phyloP scores from a whole-genome alignment of 2,888 invertebrate genomes.

The Aleiodes testaceus region DNA sequence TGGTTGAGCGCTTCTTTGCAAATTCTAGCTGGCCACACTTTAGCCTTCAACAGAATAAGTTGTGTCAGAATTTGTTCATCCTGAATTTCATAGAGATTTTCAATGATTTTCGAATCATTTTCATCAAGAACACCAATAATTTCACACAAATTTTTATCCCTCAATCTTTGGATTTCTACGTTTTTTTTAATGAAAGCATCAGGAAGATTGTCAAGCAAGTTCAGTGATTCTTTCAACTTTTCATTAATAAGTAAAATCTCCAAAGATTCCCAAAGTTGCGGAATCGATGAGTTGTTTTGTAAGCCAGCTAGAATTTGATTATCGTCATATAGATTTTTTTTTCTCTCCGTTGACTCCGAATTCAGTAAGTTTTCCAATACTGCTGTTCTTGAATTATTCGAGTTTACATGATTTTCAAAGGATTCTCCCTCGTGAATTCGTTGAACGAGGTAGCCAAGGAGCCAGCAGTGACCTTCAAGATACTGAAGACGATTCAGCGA shows the following conservation, averaged over 20 bases:
- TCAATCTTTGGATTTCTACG: conserved; percentile 75
- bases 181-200: conserved; percentile 75
- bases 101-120: conserved; percentile 50
- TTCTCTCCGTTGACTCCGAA: conserved; percentile 75
- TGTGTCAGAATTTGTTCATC: conserved; percentile 61
- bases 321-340: conserved; percentile 76
- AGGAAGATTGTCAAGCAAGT: conserved; percentile 76
- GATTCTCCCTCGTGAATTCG: conserved; percentile 75
- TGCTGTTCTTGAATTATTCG: conserved; percentile 75
- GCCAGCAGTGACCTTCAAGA: conserved; percentile 80
- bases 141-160: conserved; percentile 77
- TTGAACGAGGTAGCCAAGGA: conserved; percentile 80
- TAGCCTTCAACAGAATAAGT: conserved; percentile 62
- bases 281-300: conserved; percentile 75
- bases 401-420: conserved; percentile 65
- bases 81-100: conserved; percentile 63
- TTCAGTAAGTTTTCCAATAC: conserved; percentile 78
- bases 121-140: conserved; percentile 74
- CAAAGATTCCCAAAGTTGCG: conserved; percentile 75
- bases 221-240: conserved; percentile 70
- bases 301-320: conserved; percentile 78
- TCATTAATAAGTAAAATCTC: conserved; percentile 73
- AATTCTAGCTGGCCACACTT: conserved; percentile 63
- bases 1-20: conserved; percentile 64
- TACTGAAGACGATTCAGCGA: conserved; percentile 77